Evolutionary conservation across 2,888 invertebrate genomes (phyloP).

Genomic region (Myopa tessellatipennis): DNA sequence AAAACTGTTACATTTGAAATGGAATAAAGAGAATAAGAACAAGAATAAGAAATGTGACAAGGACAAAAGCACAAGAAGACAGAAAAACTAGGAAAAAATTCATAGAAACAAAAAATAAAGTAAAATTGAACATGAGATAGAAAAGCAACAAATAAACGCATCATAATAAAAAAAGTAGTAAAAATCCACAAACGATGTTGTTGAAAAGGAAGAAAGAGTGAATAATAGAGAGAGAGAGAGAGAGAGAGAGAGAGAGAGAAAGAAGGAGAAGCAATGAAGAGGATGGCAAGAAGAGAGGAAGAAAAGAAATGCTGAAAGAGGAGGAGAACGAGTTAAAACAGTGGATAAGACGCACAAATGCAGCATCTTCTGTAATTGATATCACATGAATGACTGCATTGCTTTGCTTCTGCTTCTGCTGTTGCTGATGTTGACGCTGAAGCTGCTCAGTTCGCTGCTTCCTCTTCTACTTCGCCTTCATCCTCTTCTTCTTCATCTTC

Average conservation of each 20-base stretch:
- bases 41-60: neutral
- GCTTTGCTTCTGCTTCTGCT: constrained; percentile 5
- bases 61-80: neutral
- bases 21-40: neutral
- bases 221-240: neutral
- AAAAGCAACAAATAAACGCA: constrained; percentile 1
- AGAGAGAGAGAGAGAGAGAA: neutral
- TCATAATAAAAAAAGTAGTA: neutral
- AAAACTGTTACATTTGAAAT: constrained; percentile 29
- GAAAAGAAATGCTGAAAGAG: neutral
- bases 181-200: neutral
- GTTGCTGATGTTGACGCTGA: neutral
- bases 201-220: neutral
- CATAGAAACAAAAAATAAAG: neutral
- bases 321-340: neutral
- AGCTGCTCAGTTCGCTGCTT: neutral
- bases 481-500: neutral
- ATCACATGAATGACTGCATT: constrained; percentile 30
- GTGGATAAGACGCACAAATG: constrained; percentile 15
- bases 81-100: neutral
- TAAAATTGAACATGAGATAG: neutral
- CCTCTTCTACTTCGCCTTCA: neutral
- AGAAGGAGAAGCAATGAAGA: neutral
- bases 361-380: constrained; percentile 34
- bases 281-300: neutral